A percentile compares a stretch with the other conserved stretches of the same genome.
These are phyloP conservation scores for Phalacrocorax pelagicus DNA, from an alignment of 2,113 vertebrate genomes.

Conservation along the genomic window DNA sequence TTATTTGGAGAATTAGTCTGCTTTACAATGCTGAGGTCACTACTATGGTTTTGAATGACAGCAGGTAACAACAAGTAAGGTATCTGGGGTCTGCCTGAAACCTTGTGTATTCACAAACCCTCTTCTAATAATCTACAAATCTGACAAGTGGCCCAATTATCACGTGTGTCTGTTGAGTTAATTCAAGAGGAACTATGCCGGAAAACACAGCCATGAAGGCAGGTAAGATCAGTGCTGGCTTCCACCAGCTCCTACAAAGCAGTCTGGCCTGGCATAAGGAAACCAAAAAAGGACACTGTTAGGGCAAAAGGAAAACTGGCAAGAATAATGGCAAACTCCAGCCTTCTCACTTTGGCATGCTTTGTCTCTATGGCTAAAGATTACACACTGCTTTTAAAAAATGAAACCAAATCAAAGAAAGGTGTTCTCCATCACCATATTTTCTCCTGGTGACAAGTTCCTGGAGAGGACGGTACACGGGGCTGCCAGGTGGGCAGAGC, in stretches of 20 bases:
- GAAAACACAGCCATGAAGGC: not conserved
- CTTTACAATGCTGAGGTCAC: not conserved
- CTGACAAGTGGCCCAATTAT: not conserved
- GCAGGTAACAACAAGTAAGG: not conserved
- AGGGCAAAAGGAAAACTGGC: not conserved
- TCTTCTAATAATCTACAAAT: not conserved
- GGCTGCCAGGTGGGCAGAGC: not conserved
- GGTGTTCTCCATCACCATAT: not conserved
- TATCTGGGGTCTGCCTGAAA: not conserved
- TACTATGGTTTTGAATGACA: not conserved
- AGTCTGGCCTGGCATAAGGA: not conserved
- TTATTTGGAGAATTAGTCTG: not conserved
- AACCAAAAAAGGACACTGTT: not conserved
- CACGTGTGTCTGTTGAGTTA: fast-evolving
- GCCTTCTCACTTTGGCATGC: not conserved
- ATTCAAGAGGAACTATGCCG: not conserved
- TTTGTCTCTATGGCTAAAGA: not conserved
- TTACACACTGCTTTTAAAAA: not conserved
- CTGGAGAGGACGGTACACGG: fast-evolving
- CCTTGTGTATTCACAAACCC: not conserved
- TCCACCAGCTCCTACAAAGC: not conserved
- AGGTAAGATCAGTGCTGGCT: not conserved
- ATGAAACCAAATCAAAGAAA: not conserved
- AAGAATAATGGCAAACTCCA: not conserved
- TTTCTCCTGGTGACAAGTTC: fast-evolving